A percentile compares a stretch with the other conserved stretches of the same genome.
phyloP scores from a whole-genome alignment of 37 sponge, comb jelly and placozoan species.

The Oscarella lobularis region DNA sequence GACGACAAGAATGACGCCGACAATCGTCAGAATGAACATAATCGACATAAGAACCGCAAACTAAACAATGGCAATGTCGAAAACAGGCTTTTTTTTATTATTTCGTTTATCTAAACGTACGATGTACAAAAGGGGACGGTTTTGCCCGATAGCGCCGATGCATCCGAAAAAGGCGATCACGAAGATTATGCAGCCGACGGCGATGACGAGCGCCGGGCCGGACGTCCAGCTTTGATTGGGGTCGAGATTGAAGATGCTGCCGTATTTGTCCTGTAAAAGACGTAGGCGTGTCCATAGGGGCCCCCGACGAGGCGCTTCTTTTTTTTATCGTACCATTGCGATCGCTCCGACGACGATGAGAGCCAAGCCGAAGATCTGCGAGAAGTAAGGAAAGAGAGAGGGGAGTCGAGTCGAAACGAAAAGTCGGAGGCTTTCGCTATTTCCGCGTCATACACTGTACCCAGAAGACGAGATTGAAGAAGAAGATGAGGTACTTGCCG shows the following conservation, averaged over 20 bases:
- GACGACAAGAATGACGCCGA: background rate
- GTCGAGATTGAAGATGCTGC: background rate
- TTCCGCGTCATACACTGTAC: too few relatives aligned
- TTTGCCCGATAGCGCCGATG: background rate
- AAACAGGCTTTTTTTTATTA: too few relatives aligned
- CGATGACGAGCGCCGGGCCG: background rate
- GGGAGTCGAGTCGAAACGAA: background rate
- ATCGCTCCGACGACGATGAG: background rate
- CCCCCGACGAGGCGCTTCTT: too few relatives aligned
- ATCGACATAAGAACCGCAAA: background rate
- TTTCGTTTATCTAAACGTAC: too few relatives aligned
- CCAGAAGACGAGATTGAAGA: background rate
- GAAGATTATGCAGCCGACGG: background rate
- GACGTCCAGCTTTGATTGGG: background rate
- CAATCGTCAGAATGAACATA: background rate
- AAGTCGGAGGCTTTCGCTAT: too few relatives aligned
- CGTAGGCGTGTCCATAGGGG: too few relatives aligned
- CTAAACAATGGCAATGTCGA: background rate
- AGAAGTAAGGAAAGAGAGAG: background rate
- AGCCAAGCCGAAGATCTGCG: background rate
- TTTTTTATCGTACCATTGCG: background rate
- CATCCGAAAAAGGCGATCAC: background rate
- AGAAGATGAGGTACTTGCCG: background rate
- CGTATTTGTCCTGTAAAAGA: background rate
- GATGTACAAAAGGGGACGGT: background rate